Percentiles rank a stretch among this genome's conserved stretches.
Evolutionary conservation across 2,797 vertebrate genomes (phyloP).

Genomic region (Gadopsis bispinosus): DNA sequence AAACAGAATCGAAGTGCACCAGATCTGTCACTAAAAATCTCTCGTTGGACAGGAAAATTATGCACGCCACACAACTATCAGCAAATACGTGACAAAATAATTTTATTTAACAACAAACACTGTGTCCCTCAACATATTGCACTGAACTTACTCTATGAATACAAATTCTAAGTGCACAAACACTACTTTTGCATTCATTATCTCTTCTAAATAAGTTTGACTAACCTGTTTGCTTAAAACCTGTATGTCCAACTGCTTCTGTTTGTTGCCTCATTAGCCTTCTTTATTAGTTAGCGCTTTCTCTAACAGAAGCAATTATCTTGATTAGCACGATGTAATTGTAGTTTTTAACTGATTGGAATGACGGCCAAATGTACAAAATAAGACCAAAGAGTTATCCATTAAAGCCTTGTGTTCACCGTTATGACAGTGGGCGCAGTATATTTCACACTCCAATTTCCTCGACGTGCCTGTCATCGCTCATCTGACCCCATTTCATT

Average conservation of each 20-base stretch:
- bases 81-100: background rate
- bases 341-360: background rate
- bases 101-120: too few species aligned
- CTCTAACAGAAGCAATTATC: background rate
- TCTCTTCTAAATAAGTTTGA: background rate
- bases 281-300: background rate
- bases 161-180: too few species aligned
- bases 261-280: background rate
- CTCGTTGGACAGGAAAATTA: background rate
- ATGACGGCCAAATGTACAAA: background rate
- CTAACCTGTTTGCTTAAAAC: background rate
- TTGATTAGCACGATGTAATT: background rate
- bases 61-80: background rate
- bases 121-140: too few species aligned
- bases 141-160: too few species aligned
- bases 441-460: constrained; percentile 16
- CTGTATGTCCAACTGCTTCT: background rate
- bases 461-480: constrained; percentile 37
- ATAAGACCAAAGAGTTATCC: background rate
- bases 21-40: background rate
- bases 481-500: constrained; percentile 60
- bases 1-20: background rate
- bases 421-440: background rate
- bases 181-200: background rate
- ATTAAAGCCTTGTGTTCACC: background rate